A percentile compares a stretch with the other conserved stretches of the same genome.
phyloP scores from a whole-genome alignment of 2,888 invertebrate genomes.

The Drosophila falleni region DNA sequence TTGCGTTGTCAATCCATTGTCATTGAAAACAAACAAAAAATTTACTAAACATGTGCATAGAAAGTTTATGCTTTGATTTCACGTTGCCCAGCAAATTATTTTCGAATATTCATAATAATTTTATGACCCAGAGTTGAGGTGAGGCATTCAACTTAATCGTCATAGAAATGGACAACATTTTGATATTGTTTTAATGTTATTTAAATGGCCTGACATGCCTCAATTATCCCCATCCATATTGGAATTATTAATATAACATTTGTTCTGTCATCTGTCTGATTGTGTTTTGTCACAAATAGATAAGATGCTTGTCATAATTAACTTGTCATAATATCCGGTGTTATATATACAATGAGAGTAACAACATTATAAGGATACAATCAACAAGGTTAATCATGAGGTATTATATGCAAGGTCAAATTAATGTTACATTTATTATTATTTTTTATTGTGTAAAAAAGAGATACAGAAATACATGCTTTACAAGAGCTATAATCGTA shows the following conservation, averaged over 20 bases:
- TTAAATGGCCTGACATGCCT: conserved; percentile 44
- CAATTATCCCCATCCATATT: conserved; percentile 4
- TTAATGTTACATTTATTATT: conserved; percentile 3
- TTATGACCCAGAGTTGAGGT: conserved; percentile 17
- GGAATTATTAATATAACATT: conserved; percentile 12
- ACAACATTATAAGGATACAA: conserved; percentile 20
- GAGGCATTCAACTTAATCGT: conserved; percentile 25
- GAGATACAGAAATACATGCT: neutral
- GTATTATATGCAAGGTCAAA: conserved; percentile 24
- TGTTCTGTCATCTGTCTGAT: conserved; percentile 8
- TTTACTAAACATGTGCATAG: conserved; percentile 48
- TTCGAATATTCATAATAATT: conserved; percentile 50
- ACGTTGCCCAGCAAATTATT: conserved; percentile 41
- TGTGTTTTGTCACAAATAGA: conserved; percentile 8
- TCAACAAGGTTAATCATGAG: conserved; percentile 33
- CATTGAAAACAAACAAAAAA: conserved; percentile 77
- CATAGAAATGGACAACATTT: conserved; percentile 41
- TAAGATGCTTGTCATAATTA: conserved; percentile 17
- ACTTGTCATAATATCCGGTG: conserved; percentile 7
- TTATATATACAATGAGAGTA: conserved; percentile 10
- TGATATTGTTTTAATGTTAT: conserved; percentile 27
- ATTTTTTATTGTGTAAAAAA: neutral
- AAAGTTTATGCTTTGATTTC: conserved; percentile 50
- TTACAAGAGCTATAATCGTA: too few species aligned
- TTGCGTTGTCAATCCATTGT: conserved; percentile 76